phyloP scores from a whole-genome alignment of 2,888 invertebrate genomes.

The Temnothorax ravouxi region DNA sequence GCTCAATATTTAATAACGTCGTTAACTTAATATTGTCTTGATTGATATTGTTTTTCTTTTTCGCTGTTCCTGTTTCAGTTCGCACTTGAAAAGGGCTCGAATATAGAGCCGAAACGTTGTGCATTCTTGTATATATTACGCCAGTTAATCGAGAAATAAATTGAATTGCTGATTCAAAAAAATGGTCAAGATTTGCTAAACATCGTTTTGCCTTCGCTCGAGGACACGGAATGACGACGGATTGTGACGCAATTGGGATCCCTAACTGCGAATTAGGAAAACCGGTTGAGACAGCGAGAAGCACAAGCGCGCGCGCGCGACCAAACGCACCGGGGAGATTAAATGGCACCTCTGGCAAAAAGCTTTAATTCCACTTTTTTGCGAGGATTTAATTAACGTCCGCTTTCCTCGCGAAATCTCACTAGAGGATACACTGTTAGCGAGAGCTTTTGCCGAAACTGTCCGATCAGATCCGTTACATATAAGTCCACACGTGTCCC shows the following conservation, averaged over 20 bases:
- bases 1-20: too few species aligned
- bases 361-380: slow-evolving; percentile 70
- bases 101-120: too few species aligned
- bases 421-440: slow-evolving; percentile 54
- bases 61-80: too few species aligned
- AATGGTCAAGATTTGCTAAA: slow-evolving; percentile 23
- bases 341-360: slow-evolving; percentile 60
- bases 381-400: slow-evolving; percentile 73
- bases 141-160: too few species aligned
- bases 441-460: slow-evolving; percentile 64
- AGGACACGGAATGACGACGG: background rate
- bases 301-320: slow-evolving; percentile 20
- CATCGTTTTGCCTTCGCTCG: background rate
- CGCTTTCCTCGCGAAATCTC: slow-evolving; percentile 67
- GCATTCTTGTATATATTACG: too few species aligned
- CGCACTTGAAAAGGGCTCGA: too few species aligned
- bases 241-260: background rate
- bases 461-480: slow-evolving; percentile 58
- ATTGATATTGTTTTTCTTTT: too few species aligned
- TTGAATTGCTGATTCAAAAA: too few species aligned
- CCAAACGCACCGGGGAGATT: slow-evolving; percentile 55
- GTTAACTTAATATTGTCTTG: too few species aligned
- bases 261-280: background rate
- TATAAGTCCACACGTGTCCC: slow-evolving; percentile 7
- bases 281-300: slow-evolving; percentile 16